Evolutionary conservation across 2,888 invertebrate genomes (phyloP), one percentile per base, ranked within the genome.

Genomic region (Mechanitis mazaeus): DNA sequence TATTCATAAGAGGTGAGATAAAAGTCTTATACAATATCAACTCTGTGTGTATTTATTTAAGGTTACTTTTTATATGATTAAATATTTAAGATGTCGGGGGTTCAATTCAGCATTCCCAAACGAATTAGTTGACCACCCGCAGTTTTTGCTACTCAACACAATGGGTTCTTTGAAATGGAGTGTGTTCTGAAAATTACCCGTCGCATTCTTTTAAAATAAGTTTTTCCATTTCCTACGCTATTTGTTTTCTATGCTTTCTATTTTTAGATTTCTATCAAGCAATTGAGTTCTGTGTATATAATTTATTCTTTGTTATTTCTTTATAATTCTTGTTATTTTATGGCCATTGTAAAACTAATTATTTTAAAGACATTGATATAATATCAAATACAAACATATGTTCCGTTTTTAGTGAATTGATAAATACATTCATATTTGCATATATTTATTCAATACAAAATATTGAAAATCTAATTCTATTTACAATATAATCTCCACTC

Each of bases 71-170:
- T 20, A 45, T 33, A 45, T 64, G 60, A 2, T 9, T 33, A 9
- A 0, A 58, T 28, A 53, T 55, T 35, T 60, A 68, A 68, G 70
- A 62, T 68, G 63, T 64, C 71, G 72, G 71, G 38, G 69, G 67
- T 66, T 67, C 78, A 77, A 80, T 78, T 72, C 78, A 61, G 64
- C 72, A 75, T 79, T 80, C 73, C 76, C 79, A 78, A 83, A 83
- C 76, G 78, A 85, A 87, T 87, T 86, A 84, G 81, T 76, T 81
- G 86, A 88, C 85, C 86, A 69, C 87, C 87, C 78, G 82, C 72
- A 77, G 87, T 81, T 86, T 84, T 83, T 85, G 85, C 84, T 85
- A 83, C 83, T 85, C 80, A 77, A 80, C 79, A 85, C 82, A 85
- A 86, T 84, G 73, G 79, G 72, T 79, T 78, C 71, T 74, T 74